Base-by-base conservation (phyloP, 2,797 vertebrate species). In the Florisuga fusca region DNA sequence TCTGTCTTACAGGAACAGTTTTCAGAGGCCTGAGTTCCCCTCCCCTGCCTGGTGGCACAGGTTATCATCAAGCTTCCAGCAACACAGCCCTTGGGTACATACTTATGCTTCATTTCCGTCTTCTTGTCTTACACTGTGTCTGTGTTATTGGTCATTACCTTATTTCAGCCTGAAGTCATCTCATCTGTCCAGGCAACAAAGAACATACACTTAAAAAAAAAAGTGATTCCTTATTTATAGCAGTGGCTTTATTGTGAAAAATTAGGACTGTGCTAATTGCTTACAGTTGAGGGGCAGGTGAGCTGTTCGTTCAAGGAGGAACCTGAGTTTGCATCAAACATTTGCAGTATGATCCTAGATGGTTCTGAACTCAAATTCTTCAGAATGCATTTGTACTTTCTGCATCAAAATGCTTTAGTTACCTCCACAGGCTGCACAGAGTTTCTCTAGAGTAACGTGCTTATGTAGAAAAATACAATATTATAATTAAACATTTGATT, bases 51-150 rank as follows among this genome's bases (percentile, higher is more conserved):
- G 14, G 7, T 25, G 25, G 38, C n/a, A 15, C 14, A 36, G 14
- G 9, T 74, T 45, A 29, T 14, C 29, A 19, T 31, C 33, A 23
- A 6, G 33, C 20, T 68, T 61, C 61, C 46, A 38, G 59, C 19
- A 54, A 4, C 3, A 1, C 0, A 1, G n/a, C 68, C 73, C 12
- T 57, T 50, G 1, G 4, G 33, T 9, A 13, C 5, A 2, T 16
- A 23, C 34, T 33, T 18, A 16, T 5, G 0, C 41, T 22, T 66
- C 4, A 2, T 34, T 73, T 51, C 58, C 48, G 14, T 27, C 76
- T 46, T 71, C 21, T 27, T 34, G 11, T 38, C 51, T 62, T 55
- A 51, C 6, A 41, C 3, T 0, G 0, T 8, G 7, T 23, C 50
- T 41, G 13, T 41, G 38, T 41, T 41, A n/a, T 34, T 45, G 27